Evolutionary conservation across 2,113 vertebrate genomes (phyloP).

Genomic region (Hoplias malabaricus): DNA sequence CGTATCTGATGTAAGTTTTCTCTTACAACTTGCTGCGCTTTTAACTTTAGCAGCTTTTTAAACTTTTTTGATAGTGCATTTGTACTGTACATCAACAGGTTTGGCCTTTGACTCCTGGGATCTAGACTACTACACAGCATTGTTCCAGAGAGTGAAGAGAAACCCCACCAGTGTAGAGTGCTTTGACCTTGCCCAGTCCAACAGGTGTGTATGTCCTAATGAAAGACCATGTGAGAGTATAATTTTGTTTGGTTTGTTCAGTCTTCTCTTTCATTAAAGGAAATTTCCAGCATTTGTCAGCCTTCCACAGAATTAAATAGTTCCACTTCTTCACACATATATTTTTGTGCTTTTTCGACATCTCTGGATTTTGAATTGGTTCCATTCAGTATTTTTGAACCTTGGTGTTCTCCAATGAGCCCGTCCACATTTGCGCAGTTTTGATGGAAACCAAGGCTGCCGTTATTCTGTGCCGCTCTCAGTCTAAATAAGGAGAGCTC

Average conservation of each 20-base stretch:
- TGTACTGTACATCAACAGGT: constrained; percentile 66
- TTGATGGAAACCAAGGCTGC: too few species aligned
- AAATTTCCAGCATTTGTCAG: too few species aligned
- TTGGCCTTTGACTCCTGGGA: constrained; percentile 90
- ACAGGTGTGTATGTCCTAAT: constrained; percentile 74
- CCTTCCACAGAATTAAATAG: too few species aligned
- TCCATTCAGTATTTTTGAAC: too few species aligned
- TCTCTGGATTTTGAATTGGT: too few species aligned
- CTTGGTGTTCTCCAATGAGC: too few species aligned
- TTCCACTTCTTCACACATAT: too few species aligned
- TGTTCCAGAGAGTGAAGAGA: constrained; percentile 81
- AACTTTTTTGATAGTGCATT: neutral
- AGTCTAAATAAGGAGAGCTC: too few species aligned
- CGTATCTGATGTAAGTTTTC: neutral
- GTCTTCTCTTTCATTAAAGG: neutral
- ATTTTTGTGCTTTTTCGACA: too few species aligned
- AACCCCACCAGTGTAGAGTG: constrained; percentile 89
- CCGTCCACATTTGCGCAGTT: too few species aligned
- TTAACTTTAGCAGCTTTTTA: neutral
- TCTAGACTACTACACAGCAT: constrained; percentile 83
- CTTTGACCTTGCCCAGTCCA: constrained; percentile 92
- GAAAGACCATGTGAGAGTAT: neutral
- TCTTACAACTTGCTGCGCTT: neutral
- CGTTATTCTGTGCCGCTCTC: too few species aligned
- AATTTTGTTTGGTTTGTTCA: neutral